Percentiles rank a stretch among this genome's conserved stretches.
Evolutionary conservation across 2,888 invertebrate species (phyloP).

Genomic region (Dicyrtomina minuta): DNA sequence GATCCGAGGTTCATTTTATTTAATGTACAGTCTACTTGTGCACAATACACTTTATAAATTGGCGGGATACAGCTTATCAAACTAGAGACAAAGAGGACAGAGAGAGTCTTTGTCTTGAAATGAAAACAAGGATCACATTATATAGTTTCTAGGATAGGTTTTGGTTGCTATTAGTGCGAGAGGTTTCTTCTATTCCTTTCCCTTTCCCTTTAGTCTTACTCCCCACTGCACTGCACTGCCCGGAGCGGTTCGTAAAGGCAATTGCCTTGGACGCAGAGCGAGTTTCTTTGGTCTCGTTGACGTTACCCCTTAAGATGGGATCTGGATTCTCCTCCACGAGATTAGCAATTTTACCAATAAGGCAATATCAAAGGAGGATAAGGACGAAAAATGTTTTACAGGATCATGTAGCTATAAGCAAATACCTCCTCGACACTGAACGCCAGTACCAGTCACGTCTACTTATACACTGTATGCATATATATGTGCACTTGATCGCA

Average conservation of each 20-base stretch:
- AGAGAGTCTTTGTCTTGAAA: conserved; percentile 12
- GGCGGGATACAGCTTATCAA: background rate
- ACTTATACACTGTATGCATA: too few species aligned
- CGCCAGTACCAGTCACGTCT: too few species aligned
- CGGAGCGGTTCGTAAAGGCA: background rate
- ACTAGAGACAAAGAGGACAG: background rate
- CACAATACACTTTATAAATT: background rate
- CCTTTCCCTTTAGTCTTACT: background rate
- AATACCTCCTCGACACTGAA: too few species aligned
- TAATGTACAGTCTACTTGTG: too few species aligned
- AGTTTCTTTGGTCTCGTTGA: conserved; percentile 1
- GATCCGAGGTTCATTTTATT: too few species aligned
- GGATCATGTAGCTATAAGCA: too few species aligned
- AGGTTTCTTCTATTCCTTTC: too few species aligned
- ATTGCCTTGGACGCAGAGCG: background rate
- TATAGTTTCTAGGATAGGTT: background rate
- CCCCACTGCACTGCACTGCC: conserved; percentile 12
- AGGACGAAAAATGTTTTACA: background rate
- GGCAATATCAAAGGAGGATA: conserved; percentile 10
- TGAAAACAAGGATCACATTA: conserved; percentile 26
- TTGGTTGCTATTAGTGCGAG: background rate
- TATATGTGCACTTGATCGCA: too few species aligned
- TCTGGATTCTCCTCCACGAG: background rate
- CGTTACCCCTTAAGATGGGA: background rate
- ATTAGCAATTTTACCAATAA: conserved; percentile 1